Conservation (phyloP, 2,797 vertebrate species). For the Poecilia wingei region DNA sequence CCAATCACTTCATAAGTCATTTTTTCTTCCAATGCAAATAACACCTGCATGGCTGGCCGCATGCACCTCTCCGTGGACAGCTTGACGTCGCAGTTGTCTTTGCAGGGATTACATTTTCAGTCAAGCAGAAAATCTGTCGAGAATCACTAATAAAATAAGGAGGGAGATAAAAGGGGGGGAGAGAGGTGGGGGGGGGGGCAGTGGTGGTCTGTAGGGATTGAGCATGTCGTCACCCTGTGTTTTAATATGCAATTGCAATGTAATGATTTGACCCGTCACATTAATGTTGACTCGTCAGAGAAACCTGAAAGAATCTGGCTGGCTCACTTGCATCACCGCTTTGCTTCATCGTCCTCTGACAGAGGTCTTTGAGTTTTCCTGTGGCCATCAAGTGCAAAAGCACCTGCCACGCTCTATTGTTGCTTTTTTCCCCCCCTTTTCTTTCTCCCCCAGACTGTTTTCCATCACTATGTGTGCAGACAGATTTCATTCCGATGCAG, state of each 20-base stretch:
- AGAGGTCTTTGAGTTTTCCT: conserved; percentile 29
- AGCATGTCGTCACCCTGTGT: conserved; percentile 5
- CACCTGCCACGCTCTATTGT: conserved; percentile 41
- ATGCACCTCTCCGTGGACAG: conserved; percentile 33
- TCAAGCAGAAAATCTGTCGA: conserved; percentile 47
- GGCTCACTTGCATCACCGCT: neutral
- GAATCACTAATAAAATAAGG: conserved; percentile 35
- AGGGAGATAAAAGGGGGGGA: neutral
- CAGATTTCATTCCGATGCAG: conserved; percentile 6
- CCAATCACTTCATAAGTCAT: conserved; percentile 28
- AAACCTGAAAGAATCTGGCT: conserved; percentile 17
- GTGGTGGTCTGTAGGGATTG: conserved; percentile 20
- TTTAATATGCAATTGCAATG: conserved; percentile 4
- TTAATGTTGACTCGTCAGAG: conserved; percentile 9
- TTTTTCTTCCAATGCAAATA: neutral
- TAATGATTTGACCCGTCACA: conserved; percentile 5
- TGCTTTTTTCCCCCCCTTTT: conserved; percentile 4
- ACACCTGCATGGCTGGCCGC: conserved; percentile 18
- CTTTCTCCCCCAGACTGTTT: conserved; percentile 16
- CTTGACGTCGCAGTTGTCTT: conserved; percentile 24
- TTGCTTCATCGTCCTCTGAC: neutral
- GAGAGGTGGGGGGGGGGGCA: neutral
- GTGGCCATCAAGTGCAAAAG: conserved; percentile 24
- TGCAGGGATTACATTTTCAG: conserved; percentile 31
- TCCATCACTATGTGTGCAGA: conserved; percentile 33